Base-by-base conservation (phyloP, 2,113 vertebrate species). In the Lipophrys pholis region DNA sequence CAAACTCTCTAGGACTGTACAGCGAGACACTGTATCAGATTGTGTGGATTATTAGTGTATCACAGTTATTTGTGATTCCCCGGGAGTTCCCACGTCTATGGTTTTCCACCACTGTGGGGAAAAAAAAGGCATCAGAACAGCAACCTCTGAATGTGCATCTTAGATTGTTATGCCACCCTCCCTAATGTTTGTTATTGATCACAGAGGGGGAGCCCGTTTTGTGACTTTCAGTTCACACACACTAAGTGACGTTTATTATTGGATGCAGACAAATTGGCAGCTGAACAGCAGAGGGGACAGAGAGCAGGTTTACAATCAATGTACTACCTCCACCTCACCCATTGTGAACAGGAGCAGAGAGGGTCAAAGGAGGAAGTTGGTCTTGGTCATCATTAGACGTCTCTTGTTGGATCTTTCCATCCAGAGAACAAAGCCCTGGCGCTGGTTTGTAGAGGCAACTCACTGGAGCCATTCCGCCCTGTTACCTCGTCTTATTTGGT, bases 161-260 rank as follows among this genome's bases (percentile, higher is more conserved):
- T 38, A 8, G 6, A 48, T 10, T 11, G 11, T 51, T 62, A 36
- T 46, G 14, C 21, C 40, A 42, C 12, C 15, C 58, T 80, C 42
- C 54, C 67, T 55, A 21, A 36, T 79, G 71, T 84, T 85, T 86
- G 17, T 83, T 81, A 71, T 83, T 66, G 43, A 72, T 30, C 40
- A 42, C 6, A 30, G 61, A 55, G 48, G 56, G 14, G 59, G 64
- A 78, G 55, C 73, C 80, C 70, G 80, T 55, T 56, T 17, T 1
- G 30, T 74, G 78, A 84, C 81, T 86, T 70, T 48, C 30, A 5
- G 52, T 46, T 79, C 80, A 57, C 61, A 73, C 73, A 57, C 56
- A 46, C 51, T 7, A 1, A 46, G 51, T 30, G 12, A 10, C 63
- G 76, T 82, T 78, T 88, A 66, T 88, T 86, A 58, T 77, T 73